Percentiles rank a stretch among this genome's conserved stretches.
phyloP scores from a whole-genome alignment of 1,140 invertebrate genomes.

The Rhagoletis zephyria region DNA sequence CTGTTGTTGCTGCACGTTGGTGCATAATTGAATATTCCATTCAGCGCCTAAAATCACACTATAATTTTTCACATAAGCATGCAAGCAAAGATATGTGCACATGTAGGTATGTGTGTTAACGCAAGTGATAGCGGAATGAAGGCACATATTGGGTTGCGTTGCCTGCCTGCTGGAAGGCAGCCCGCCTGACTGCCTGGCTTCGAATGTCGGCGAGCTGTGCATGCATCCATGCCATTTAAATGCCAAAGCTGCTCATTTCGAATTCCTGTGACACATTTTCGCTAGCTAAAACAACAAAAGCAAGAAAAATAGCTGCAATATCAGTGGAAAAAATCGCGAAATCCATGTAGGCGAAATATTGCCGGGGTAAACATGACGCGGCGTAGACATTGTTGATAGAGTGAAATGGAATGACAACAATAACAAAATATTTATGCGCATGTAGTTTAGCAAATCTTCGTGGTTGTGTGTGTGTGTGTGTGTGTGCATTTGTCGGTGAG shows the following conservation, averaged over 20 bases:
- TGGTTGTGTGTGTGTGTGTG: neutral
- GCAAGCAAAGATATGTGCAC: no score
- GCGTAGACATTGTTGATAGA: neutral
- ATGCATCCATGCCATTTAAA: conserved; percentile 42
- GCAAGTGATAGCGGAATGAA: no score
- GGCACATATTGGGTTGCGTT: no score
- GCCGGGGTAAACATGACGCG: neutral
- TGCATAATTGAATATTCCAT: conserved; percentile 48
- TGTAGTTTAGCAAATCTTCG: neutral
- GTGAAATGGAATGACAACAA: conserved; percentile 43
- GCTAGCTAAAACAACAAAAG: neutral
- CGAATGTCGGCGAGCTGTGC: conserved; percentile 13
- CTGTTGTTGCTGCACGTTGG: no score
- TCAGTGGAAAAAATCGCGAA: neutral
- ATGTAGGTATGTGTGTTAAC: no score
- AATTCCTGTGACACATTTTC: conserved; percentile 43
- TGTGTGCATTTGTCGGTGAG: neutral
- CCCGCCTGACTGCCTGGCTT: neutral
- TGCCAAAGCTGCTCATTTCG: conserved; percentile 46
- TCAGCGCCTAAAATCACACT: conserved; percentile 49
- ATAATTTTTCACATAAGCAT: neutral
- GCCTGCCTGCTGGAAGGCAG: neutral
- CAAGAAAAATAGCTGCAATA: neutral
- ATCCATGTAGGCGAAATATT: neutral
- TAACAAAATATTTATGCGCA: conserved; percentile 40